These are phyloP conservation scores for Ciconia maguari DNA, from an alignment of 2,113 vertebrate genomes.

Conservation along the genomic window DNA sequence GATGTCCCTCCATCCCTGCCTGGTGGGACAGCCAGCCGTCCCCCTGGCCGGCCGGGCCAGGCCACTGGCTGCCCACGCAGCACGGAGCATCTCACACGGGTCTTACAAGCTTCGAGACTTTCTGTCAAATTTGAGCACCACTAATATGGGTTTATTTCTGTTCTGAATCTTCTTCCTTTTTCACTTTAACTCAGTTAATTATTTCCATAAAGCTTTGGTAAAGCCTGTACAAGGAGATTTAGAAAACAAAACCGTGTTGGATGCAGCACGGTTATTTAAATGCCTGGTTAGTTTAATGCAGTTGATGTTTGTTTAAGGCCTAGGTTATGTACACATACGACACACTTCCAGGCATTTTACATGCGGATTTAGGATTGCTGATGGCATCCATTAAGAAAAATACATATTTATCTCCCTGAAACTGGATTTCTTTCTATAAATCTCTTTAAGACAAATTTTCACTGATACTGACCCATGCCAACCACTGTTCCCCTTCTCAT, in stretches of 20 bases:
- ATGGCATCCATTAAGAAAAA: neutral
- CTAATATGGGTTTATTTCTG: neutral
- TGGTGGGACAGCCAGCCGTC: fast-evolving
- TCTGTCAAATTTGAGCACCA: neutral
- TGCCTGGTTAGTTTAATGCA: neutral
- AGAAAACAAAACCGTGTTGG: neutral
- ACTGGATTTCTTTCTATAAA: neutral
- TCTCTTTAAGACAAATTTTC: neutral
- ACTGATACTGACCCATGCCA: neutral
- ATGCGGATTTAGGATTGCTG: neutral
- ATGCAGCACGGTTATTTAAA: neutral
- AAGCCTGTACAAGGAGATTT: neutral
- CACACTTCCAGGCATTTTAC: neutral
- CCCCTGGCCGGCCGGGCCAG: neutral
- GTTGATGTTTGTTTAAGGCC: neutral
- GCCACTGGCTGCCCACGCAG: neutral
- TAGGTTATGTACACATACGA: neutral
- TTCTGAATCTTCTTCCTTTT: neutral
- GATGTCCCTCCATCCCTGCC: too few species aligned
- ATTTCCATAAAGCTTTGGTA: neutral
- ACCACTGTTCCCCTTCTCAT: neutral
- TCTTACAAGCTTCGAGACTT: neutral
- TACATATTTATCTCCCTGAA: neutral
- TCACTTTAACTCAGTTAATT: neutral
- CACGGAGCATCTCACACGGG: fast-evolving